Base-by-base conservation (phyloP, 2,888 invertebrate genomes). In the Azorinus chamasolen region DNA sequence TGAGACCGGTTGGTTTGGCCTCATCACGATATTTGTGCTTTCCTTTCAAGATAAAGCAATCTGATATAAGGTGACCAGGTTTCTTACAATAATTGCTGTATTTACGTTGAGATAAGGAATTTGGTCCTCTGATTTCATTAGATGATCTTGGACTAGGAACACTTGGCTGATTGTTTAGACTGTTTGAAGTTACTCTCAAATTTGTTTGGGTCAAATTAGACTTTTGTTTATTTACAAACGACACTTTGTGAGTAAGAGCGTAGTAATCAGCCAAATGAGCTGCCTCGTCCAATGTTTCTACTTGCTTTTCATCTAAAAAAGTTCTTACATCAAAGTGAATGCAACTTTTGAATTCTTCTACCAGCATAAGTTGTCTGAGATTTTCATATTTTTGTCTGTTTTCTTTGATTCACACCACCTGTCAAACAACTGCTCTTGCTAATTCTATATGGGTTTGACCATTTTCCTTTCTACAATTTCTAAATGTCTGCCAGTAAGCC, bases 361-460 rank as follows among this genome's bases (percentile, higher is more conserved):
- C 55, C 32, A 69, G 27, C 41, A 69, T 58, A 70, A 37, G 14
- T 53, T 65, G 2, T 65, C 51, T 70, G 54, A 54, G 18, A 66
- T 53, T 24, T 24, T 20, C 5, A 12, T 25, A 53, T 1, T 73
- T 53, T 24, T 24, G 71, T 66, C 12, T 58, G 39, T 16, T 57
- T 39, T 32, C 65, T 70, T 48, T 74, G 16, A 18, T n/a, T n/a
- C 0, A 41, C 39, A 51, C 63, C 64, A 27, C 14, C 64, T 53
- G 25, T 51, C 25, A 62, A 75, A 72, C 12, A 63, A 45, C 18
- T 57, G 48, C 24, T 70, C 53, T 65, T 18, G 74, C 73, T 74
- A 74, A 74, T 45, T 80, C 77, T 18, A 46, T 71, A 59, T 75
- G 59, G 22, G 74, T 79, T 50, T 75, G 63, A 45, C 39, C 32